These are phyloP conservation scores for Hemicentrotus pulcherrimus DNA, from an alignment of 35 echinoderm and acorn worm species.

Conservation along the genomic window DNA sequence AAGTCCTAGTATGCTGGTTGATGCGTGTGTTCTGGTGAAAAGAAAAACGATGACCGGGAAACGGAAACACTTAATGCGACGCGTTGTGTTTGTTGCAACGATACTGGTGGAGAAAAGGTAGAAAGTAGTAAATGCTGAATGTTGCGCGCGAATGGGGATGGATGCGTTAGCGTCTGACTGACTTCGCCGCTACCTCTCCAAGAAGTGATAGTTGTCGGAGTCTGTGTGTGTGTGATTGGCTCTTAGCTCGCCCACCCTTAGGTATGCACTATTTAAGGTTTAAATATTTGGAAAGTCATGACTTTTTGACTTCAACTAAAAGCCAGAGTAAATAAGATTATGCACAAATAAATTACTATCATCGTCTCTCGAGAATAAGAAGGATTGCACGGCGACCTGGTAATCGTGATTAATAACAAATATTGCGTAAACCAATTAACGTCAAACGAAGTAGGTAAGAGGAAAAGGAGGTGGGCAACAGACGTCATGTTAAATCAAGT, in stretches of 20 bases:
- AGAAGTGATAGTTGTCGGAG: neutral
- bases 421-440: neutral
- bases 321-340: neutral
- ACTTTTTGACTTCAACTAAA: neutral
- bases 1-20: neutral
- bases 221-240: neutral
- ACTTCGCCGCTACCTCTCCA: neutral
- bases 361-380: neutral
- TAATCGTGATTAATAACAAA: neutral
- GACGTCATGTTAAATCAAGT: neutral
- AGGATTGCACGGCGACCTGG: neutral
- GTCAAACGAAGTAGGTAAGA: neutral
- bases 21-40: neutral
- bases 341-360: neutral
- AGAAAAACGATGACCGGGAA: neutral
- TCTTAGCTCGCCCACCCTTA: neutral
- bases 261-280: neutral
- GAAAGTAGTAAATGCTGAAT: neutral
- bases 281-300: neutral
- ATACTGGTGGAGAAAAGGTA: neutral
- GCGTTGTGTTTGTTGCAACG: constrained; percentile 9
- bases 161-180: neutral
- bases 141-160: neutral
- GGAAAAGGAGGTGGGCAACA: neutral
- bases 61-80: neutral